Evolutionary conservation across 2,888 invertebrate genomes (phyloP).

Genomic region (Amphipyra tragopoginis): DNA sequence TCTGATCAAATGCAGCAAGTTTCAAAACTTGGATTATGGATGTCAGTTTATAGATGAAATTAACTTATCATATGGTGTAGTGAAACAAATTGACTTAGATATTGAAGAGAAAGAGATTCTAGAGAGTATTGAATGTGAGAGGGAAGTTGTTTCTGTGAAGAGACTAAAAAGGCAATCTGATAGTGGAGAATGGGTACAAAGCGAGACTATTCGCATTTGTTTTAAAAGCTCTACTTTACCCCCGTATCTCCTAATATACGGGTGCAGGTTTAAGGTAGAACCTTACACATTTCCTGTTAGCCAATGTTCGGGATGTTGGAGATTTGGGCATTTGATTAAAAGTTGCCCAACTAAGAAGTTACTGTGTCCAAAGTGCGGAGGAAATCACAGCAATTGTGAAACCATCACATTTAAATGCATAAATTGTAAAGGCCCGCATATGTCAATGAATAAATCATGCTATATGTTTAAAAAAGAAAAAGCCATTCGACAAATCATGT

Average conservation of each 20-base stretch:
- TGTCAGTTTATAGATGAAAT: constrained; percentile 5
- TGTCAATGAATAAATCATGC: constrained; percentile 47
- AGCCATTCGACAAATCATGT: constrained; percentile 48
- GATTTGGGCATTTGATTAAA: constrained; percentile 23
- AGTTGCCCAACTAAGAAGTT: constrained; percentile 22
- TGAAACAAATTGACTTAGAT: constrained; percentile 15
- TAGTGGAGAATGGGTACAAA: constrained; percentile 12
- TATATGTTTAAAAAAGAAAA: constrained; percentile 52
- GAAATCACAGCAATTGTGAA: constrained; percentile 45
- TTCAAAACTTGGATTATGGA: no score
- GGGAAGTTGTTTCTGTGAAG: constrained; percentile 3
- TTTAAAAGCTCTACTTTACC: constrained; percentile 13
- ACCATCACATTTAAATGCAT: constrained; percentile 32
- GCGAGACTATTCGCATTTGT: neutral
- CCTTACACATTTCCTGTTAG: constrained; percentile 44
- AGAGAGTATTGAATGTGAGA: neutral
- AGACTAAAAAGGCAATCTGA: constrained; percentile 5
- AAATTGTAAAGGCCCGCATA: constrained; percentile 48
- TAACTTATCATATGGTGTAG: constrained; percentile 6
- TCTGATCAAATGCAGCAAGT: neutral
- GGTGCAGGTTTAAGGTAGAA: constrained; percentile 33
- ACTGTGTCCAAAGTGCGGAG: constrained; percentile 42
- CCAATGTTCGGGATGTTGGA: constrained; percentile 44
- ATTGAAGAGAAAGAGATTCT: constrained; percentile 12
- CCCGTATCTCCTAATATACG: constrained; percentile 3